Evolutionary conservation across 2,113 vertebrate species (phyloP).

Genomic region (Garra rufa): DNA sequence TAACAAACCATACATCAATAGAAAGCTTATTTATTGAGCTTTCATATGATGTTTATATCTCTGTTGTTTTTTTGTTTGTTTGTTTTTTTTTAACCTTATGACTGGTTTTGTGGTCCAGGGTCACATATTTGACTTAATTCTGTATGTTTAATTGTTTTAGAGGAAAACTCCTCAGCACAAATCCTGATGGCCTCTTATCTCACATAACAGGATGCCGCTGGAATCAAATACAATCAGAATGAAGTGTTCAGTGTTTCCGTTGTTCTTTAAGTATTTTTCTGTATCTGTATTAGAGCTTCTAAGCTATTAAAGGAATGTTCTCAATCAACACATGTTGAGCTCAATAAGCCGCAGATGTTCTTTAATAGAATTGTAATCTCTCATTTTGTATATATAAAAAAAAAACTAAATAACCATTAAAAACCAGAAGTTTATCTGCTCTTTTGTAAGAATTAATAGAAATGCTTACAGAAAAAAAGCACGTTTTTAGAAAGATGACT

Average conservation of each 20-base stretch:
- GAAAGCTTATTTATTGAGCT: too few relatives aligned
- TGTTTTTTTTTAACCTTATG: too few relatives aligned
- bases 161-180: background rate
- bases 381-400: too few relatives aligned
- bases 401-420: background rate
- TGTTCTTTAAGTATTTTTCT: background rate
- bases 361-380: background rate
- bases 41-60: too few relatives aligned
- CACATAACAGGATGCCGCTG: background rate
- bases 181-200: background rate
- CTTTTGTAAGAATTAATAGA: too few relatives aligned
- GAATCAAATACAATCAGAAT: background rate
- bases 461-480: too few relatives aligned
- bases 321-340: background rate
- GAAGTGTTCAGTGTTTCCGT: background rate
- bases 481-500: too few relatives aligned
- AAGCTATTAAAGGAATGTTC: constrained; percentile 1
- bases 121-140: background rate
- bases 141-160: background rate
- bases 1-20: too few relatives aligned
- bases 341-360: background rate
- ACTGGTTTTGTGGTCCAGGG: too few relatives aligned
- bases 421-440: too few relatives aligned
- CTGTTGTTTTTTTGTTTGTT: too few relatives aligned
- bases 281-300: background rate